Evolutionary conservation across 2,797 vertebrate genomes (phyloP).

Genomic region (Chiloscyllium punctatum): DNA sequence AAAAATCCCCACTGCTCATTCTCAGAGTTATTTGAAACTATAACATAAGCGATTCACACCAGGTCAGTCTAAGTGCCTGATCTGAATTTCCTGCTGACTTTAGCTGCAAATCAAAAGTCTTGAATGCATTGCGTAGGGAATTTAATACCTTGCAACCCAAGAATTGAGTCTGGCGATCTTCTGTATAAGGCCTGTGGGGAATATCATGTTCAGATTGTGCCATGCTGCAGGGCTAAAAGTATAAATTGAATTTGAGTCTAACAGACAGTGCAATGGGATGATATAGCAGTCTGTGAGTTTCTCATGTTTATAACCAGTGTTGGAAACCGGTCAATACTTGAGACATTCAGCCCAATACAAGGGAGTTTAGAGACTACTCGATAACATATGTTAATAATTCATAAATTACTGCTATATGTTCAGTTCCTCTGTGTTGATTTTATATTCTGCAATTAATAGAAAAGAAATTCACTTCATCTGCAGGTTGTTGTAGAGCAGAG

Average conservation of each 20-base stretch:
- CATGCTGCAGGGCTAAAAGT: not conserved
- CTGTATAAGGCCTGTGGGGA: constrained; percentile 9
- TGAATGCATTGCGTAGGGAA: constrained; percentile 8
- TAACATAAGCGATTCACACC: not conserved
- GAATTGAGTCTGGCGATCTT: not conserved
- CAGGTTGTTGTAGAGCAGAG: too few species aligned
- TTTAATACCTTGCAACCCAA: constrained; percentile 25
- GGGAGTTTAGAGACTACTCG: too few species aligned
- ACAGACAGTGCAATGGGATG: not conserved
- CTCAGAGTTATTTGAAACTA: not conserved
- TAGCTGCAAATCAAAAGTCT: not conserved
- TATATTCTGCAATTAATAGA: not conserved
- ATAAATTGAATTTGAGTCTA: constrained; percentile 2
- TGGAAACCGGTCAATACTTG: not conserved
- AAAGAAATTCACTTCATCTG: not conserved
- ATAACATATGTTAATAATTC: not conserved
- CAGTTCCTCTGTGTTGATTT: not conserved
- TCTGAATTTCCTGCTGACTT: constrained; percentile 17
- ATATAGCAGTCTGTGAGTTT: not conserved
- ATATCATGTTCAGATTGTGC: constrained; percentile 12
- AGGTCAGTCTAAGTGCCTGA: not conserved
- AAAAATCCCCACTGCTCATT: not conserved
- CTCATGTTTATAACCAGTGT: constrained; percentile 9
- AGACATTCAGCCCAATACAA: not conserved
- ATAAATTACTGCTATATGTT: constrained; percentile 19